These are phyloP conservation scores for Styela clava DNA, from an alignment of 23 tunicate genomes.

Conservation along the genomic window DNA sequence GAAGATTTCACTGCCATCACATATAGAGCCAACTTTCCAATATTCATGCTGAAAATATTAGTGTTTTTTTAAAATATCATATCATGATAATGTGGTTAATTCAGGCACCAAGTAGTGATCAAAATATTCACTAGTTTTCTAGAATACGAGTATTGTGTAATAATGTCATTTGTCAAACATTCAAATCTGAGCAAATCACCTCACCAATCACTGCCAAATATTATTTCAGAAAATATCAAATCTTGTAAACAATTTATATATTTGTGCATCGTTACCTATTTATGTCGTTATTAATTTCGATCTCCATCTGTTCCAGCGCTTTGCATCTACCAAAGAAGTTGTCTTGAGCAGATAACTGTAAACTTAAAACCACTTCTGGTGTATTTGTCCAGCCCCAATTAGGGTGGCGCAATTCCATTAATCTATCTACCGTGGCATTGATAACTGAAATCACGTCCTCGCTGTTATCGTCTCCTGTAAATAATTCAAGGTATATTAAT, in stretches of 20 bases:
- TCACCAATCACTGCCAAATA: too few species aligned
- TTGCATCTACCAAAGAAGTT: conserved; percentile 18
- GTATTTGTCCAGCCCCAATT: conserved; percentile 42
- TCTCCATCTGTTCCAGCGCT: conserved; percentile 8
- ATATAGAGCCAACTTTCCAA: conserved; percentile 36
- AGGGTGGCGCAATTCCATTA: conserved; percentile 28
- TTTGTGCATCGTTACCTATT: too few species aligned
- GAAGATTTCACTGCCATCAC: conserved; percentile 24
- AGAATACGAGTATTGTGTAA: too few species aligned
- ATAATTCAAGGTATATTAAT: too few species aligned
- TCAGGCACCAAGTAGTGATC: too few species aligned
- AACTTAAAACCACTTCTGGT: conserved; percentile 23
- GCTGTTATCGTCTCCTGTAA: background rate
- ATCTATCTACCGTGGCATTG: background rate
- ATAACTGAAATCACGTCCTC: background rate
- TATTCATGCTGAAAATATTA: background rate
- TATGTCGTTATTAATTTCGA: background rate
- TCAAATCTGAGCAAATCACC: too few species aligned
- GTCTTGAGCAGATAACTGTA: conserved; percentile 30
- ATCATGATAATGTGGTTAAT: too few species aligned
- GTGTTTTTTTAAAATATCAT: background rate
- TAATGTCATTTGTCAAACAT: too few species aligned
- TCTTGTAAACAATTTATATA: too few species aligned
- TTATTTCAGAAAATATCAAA: too few species aligned
- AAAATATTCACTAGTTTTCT: too few species aligned